Conservation (phyloP, 2,113 vertebrate species). For the Phainopepla nitens region DNA sequence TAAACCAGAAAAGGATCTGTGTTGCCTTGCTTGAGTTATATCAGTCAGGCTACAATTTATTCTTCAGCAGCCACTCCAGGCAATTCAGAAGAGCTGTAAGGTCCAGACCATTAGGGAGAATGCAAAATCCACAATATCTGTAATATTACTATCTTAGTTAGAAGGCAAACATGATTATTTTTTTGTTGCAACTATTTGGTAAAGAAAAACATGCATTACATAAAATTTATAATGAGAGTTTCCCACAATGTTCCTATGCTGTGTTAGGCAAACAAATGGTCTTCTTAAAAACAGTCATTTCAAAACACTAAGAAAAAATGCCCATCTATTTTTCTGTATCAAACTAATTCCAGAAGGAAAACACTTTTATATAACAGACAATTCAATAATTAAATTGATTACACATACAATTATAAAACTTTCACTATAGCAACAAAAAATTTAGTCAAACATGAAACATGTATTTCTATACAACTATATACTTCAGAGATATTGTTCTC, state of each 20-base stretch:
- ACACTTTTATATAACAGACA: neutral
- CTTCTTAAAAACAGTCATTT: neutral
- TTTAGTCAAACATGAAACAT: neutral
- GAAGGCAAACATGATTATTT: neutral
- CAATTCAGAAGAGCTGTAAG: neutral
- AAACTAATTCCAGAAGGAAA: neutral
- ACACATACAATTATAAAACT: neutral
- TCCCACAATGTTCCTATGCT: neutral
- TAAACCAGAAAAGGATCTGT: neutral
- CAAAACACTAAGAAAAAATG: neutral
- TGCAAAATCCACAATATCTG: neutral
- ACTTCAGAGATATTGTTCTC: neutral
- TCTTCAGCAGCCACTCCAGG: neutral
- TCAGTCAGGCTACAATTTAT: neutral
- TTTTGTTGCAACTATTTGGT: neutral
- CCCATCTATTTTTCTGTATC: neutral
- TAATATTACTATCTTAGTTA: neutral
- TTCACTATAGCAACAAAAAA: neutral
- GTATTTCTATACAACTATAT: neutral
- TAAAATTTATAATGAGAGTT: neutral
- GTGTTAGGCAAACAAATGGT: neutral
- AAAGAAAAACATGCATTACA: neutral
- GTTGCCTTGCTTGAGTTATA: neutral
- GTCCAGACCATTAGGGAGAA: neutral
- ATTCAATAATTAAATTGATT: neutral